phyloP scores from a whole-genome alignment of 2,113 vertebrate species.

The Callipepla californica region DNA sequence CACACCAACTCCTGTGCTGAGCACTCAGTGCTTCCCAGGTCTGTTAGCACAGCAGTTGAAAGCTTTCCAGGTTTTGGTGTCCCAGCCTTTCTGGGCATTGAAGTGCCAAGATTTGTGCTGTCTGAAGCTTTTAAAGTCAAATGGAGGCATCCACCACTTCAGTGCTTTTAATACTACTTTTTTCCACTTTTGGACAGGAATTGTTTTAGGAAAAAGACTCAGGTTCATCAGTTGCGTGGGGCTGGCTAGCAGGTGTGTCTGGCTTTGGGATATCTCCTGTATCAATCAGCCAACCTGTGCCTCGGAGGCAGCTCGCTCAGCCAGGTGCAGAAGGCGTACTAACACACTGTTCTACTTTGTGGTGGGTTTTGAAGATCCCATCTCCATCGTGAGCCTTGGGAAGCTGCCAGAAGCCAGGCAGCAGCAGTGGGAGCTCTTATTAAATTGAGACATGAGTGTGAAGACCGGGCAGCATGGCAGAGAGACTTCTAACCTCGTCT shows the following conservation, averaged over 20 bases:
- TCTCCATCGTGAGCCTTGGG: background rate
- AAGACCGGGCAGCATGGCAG: background rate
- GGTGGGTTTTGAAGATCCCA: background rate
- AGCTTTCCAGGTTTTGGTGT: background rate
- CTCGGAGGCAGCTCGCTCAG: background rate
- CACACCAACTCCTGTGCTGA: rapidly evolving
- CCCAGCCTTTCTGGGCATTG: background rate
- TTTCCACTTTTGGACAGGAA: background rate
- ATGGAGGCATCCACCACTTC: background rate
- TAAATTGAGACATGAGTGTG: background rate
- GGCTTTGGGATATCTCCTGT: background rate
- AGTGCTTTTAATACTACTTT: background rate
- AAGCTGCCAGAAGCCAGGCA: background rate
- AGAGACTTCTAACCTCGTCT: background rate
- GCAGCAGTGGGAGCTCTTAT: background rate
- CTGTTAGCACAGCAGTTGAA: background rate
- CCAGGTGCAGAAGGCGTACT: background rate
- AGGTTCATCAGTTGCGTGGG: background rate
- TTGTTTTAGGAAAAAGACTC: background rate
- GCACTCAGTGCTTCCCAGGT: background rate
- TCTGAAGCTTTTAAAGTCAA: background rate
- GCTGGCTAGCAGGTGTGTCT: background rate
- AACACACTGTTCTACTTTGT: background rate
- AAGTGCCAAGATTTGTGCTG: background rate
- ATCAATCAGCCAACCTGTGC: background rate